These are phyloP conservation scores for Montipora foliosa DNA, from an alignment of 64 coral and sea anemone genomes.

Conservation along the genomic window DNA sequence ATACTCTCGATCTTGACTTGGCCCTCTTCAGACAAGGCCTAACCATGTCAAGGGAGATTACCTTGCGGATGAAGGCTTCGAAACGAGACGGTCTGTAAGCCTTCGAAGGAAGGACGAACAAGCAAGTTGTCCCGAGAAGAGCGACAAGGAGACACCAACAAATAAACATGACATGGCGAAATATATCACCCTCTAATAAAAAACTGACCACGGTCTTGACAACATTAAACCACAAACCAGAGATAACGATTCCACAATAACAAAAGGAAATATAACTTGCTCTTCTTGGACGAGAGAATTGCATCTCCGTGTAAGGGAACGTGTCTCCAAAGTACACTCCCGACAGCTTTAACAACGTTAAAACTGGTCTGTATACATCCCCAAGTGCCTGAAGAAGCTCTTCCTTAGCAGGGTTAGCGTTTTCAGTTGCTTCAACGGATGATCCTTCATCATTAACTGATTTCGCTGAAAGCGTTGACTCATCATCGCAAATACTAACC, in stretches of 20 bases:
- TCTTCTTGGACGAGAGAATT: neutral
- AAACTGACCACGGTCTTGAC: neutral
- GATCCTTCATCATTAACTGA: neutral
- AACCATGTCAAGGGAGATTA: neutral
- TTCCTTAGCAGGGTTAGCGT: neutral
- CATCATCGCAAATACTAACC: neutral
- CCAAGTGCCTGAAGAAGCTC: neutral
- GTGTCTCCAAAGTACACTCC: neutral
- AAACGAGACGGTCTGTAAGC: neutral
- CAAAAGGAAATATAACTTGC: neutral
- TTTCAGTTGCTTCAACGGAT: neutral
- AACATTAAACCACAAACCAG: slow-evolving; percentile 19
- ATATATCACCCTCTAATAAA: neutral
- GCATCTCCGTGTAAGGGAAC: neutral
- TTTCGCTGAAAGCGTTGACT: neutral
- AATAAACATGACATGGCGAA: neutral
- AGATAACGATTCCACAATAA: neutral
- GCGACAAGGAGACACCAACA: slow-evolving; percentile 1
- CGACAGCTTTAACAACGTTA: neutral
- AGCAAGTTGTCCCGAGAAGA: neutral
- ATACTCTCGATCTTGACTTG: neutral
- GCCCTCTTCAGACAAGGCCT: neutral
- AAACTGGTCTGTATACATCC: neutral
- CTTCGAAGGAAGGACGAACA: neutral
- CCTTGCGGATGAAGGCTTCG: neutral